These are phyloP conservation scores for Ondatra zibethicus DNA, from an alignment of 2,113 vertebrate species.

Conservation along the genomic window DNA sequence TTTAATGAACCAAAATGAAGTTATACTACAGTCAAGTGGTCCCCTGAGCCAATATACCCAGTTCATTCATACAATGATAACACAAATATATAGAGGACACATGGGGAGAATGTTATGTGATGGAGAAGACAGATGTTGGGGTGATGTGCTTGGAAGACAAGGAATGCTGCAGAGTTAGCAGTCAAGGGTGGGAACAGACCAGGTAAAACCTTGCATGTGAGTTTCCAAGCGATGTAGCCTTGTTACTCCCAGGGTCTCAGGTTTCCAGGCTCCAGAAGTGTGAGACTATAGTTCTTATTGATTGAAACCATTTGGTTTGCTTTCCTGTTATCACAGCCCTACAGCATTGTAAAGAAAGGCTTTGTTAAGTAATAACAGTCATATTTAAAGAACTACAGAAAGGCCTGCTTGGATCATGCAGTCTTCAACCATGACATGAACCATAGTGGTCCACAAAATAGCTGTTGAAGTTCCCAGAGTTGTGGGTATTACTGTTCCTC, in stretches of 20 bases:
- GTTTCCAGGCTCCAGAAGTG: neutral
- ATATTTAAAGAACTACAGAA: neutral
- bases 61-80: neutral
- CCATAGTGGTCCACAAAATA: neutral
- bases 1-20: neutral
- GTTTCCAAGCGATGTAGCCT: neutral
- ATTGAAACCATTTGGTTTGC: neutral
- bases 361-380: neutral
- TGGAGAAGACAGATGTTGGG: too few relatives aligned
- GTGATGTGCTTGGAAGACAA: neutral
- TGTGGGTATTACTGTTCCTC: neutral
- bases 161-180: neutral
- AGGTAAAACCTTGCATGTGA: neutral
- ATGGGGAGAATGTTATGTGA: neutral
- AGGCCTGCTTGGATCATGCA: neutral
- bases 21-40: neutral
- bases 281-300: neutral
- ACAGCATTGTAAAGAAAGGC: neutral
- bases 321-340: neutral
- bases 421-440: neutral
- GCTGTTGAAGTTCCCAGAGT: accelerated
- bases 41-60: neutral
- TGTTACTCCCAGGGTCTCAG: neutral
- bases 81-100: neutral
- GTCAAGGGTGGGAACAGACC: neutral